A percentile compares a stretch with the other conserved stretches of the same genome.
Evolutionary conservation across 2,113 vertebrate species (phyloP).

Genomic region (Eleginops maclovinus): DNA sequence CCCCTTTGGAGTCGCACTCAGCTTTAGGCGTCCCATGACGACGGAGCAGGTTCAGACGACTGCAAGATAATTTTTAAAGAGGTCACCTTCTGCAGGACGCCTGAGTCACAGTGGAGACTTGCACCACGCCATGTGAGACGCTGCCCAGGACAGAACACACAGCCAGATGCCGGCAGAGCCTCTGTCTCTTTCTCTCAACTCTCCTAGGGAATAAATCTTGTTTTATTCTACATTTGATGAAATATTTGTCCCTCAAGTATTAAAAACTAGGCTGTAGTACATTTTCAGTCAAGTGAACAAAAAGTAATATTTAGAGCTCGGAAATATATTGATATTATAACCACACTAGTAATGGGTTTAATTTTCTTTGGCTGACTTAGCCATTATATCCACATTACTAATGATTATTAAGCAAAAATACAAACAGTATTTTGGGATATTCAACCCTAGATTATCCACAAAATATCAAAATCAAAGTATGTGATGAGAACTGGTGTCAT

Average conservation of each 20-base stretch:
- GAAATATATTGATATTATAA: too few relatives aligned
- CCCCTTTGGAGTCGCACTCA: conserved; percentile 32
- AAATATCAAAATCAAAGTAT: too few relatives aligned
- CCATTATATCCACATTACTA: too few relatives aligned
- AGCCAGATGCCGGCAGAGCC: conserved; percentile 51
- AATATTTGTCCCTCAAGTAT: conserved; percentile 14
- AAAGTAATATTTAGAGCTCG: not conserved
- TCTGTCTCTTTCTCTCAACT: conserved; percentile 22
- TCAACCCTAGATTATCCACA: too few relatives aligned
- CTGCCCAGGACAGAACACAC: conserved; percentile 45
- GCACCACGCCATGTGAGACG: conserved; percentile 60
- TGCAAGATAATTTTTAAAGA: conserved; percentile 71
- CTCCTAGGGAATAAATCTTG: conserved; percentile 13
- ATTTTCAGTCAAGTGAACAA: not conserved
- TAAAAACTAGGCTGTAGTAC: not conserved
- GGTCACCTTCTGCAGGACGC: conserved; percentile 71
- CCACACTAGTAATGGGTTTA: too few relatives aligned
- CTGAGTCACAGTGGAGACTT: conserved; percentile 76
- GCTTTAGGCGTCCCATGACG: conserved; percentile 63
- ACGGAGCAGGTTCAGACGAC: conserved; percentile 53
- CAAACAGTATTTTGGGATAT: too few relatives aligned
- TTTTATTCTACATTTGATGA: conserved; percentile 21
- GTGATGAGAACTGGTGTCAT: too few relatives aligned
- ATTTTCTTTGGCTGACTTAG: too few relatives aligned
- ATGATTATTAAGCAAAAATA: too few relatives aligned